Evolutionary conservation across 1,140 invertebrate genomes (phyloP), one percentile per base, ranked within the genome.

Genomic region (Drosophila novamexicana): DNA sequence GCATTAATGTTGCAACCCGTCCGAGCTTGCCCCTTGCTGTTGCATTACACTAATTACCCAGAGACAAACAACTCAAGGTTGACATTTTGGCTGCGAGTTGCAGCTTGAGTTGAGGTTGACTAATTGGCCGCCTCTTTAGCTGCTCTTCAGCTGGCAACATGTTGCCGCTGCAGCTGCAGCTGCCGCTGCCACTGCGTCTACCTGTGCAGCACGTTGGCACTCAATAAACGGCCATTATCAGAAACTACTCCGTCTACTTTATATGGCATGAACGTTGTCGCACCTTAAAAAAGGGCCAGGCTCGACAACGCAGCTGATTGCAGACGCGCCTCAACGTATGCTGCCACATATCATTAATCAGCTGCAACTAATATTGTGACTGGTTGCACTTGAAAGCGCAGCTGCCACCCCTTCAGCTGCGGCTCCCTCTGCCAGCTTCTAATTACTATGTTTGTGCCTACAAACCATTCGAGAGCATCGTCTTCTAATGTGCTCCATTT

Each of bases 291-390:
- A 74, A 65, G 32, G 49, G 37, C 42, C 16, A 7, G 59, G 64
- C 47, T 53, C 10, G 29, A 36, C 32, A 50, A 45, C 40, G 50
- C 16, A 68, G 65, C 54, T 47, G 69, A 73, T 53, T 76, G 59
- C 72, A 52, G 66, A 52, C 40, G 56, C 64, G 63, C 62, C 63
- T 45, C 22, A 29, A 29, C 5, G 22, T 29, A 5, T 5, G 22
- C 66, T 54, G 67, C 64, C 37, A 64, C 62, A 70, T 66, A 73
- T 75, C 83, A 88, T 82, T 88, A 90, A 89, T 89, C 84, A 89
- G 81, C 78, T 90, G 85, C 65, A 78, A 81, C 80, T 75, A 80
- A 83, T 86, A 79, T 71, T 85, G 67, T 79, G 84, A 71, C 85
- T 44, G 56, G 56, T 58, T 58, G 56, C 56, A 58, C 39, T 58